phyloP scores from a whole-genome alignment of 1,140 invertebrate species.

The Heliconius nattereri region DNA sequence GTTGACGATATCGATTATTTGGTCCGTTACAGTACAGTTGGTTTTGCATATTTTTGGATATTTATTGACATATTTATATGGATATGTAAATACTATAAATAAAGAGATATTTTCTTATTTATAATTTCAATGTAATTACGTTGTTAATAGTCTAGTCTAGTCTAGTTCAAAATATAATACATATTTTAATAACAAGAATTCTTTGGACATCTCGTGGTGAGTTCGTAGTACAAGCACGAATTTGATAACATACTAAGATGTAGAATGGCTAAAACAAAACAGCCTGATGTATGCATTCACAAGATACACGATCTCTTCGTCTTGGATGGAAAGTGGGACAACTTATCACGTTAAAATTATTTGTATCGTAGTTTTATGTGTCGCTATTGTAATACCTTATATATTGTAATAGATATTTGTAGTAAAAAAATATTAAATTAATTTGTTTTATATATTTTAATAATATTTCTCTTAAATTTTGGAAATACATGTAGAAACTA shows the following conservation, averaged over 20 bases:
- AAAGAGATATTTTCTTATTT: not conserved
- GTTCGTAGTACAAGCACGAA: conserved; percentile 38
- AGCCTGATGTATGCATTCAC: conserved; percentile 48
- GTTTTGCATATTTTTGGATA: conserved; percentile 16
- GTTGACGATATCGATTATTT: conserved; percentile 61
- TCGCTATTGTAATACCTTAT: conserved; percentile 32
- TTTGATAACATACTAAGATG: conserved; percentile 41
- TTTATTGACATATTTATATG: not conserved
- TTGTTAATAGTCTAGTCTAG: not conserved
- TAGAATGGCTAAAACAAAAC: conserved; percentile 43
- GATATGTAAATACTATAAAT: too few species aligned
- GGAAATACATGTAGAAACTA: not conserved
- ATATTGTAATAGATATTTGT: not conserved
- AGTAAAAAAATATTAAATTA: not conserved
- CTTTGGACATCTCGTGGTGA: not conserved
- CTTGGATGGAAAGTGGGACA: conserved; percentile 48
- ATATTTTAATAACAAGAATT: not conserved
- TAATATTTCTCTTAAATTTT: not conserved
- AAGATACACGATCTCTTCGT: conserved; percentile 48
- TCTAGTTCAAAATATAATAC: not conserved
- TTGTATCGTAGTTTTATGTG: conserved; percentile 45
- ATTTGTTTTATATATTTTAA: not conserved
- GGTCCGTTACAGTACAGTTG: conserved; percentile 42
- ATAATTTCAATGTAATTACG: not conserved
- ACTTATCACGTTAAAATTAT: conserved; percentile 46